Evolutionary conservation across 2,113 vertebrate genomes (phyloP), one percentile per base, ranked within the genome.

Genomic region (Pachycephala philippinensis): DNA sequence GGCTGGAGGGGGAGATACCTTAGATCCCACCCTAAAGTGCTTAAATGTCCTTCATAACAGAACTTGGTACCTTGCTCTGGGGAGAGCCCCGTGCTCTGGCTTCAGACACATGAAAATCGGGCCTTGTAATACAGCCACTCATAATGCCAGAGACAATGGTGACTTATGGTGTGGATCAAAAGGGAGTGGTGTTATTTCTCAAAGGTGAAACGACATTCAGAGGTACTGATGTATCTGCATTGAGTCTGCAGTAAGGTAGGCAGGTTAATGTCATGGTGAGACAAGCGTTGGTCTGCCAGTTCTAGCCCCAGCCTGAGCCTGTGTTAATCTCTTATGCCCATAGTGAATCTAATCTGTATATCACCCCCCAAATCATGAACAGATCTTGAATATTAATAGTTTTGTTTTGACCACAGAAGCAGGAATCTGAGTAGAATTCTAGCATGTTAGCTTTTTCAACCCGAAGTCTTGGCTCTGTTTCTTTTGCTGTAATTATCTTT

Each of bases 41-140:
- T 74, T 53, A 40, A 31, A 12, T 68, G 31, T 61, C 27, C 56
- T 75, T 75, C 50, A 15, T 19, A 14, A 35, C 0, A 2, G 27
- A 50, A 33, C 23, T 42, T 31, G 50, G 21, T 33, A 5, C 60
- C 9, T 56, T 26, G 18, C 20, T 52, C 18, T 35, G 27, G 28
- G 10, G 20, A 56, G 27, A 56, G 19, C 26, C 15, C 28, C 33
- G 10, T 31, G 22, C 28, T 66, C 47, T 74, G 47, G 14, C 24
- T 66, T 72, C 60, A 75, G 52, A 37, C 16, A 20, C 13, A 2
- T 19, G 30, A 9, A 81, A 52, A 30, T 40, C 31, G 28, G 45
- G 23, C 56, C 59, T n/a, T 40, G 30, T 40, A 31, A 23, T 13
- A 7, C 16, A 70, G 15, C 0, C 0, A 27, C 13, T 50, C 0